phyloP scores from a whole-genome alignment of 92 coral and sea anemone species.

The Ricordea florida region DNA sequence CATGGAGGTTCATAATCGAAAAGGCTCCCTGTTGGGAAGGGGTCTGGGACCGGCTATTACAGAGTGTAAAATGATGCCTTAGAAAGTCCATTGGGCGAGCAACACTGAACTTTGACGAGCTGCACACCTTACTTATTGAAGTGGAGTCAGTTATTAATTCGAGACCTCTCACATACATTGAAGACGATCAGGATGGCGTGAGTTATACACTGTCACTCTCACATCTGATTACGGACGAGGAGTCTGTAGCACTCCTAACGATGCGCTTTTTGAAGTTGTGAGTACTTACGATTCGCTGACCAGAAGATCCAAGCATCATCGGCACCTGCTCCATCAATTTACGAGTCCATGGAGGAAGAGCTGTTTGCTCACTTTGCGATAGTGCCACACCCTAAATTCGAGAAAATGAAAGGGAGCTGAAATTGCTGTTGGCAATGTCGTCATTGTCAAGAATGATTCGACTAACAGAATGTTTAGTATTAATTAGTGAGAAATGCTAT shows the following conservation, averaged over 20 bases:
- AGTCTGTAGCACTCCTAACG: constrained; percentile 11
- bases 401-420: not conserved
- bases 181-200: constrained; percentile 36
- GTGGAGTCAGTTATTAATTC: constrained; percentile 32
- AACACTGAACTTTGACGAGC: constrained; percentile 33
- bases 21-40: constrained; percentile 82
- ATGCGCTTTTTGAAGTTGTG: constrained; percentile 37
- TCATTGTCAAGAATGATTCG: constrained; percentile 22
- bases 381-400: not conserved
- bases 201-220: constrained; percentile 25
- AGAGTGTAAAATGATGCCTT: constrained; percentile 39
- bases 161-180: constrained; percentile 41
- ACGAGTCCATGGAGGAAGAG: constrained; percentile 33
- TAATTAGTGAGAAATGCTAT: constrained; percentile 32
- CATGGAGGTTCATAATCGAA: constrained; percentile 54
- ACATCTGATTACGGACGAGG: constrained; percentile 46
- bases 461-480: constrained; percentile 21
- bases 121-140: constrained; percentile 41
- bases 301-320: constrained; percentile 36
- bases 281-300: constrained; percentile 53
- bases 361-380: constrained; percentile 7
- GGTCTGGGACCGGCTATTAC: constrained; percentile 56
- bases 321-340: constrained; percentile 30
- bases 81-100: constrained; percentile 54
- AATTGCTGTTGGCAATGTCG: constrained; percentile 26